Conservation (phyloP, 2,797 vertebrate genomes). For the Gorsachius magnificus region DNA sequence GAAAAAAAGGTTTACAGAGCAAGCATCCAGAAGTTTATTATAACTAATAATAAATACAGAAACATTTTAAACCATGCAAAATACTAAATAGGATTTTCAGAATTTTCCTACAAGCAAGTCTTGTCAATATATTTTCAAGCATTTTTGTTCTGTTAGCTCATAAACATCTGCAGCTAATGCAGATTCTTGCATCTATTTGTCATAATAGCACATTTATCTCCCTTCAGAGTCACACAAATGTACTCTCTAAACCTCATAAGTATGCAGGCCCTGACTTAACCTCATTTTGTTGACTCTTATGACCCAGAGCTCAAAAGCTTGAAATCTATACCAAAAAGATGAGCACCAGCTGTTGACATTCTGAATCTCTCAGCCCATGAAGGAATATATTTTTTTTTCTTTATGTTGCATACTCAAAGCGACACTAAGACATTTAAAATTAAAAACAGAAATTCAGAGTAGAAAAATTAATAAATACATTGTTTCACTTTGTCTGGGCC, state of each 20-base stretch:
- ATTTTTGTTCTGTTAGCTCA: not conserved
- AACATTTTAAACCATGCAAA: not conserved
- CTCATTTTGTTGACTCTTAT: slow-evolving; percentile 36
- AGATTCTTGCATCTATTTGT: slow-evolving; percentile 25
- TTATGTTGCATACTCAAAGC: not conserved
- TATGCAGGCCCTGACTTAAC: not conserved
- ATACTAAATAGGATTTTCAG: not conserved
- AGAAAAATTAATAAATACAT: slow-evolving; percentile 39
- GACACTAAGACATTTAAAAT: slow-evolving; percentile 18
- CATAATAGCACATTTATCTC: slow-evolving; percentile 18
- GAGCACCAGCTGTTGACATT: not conserved
- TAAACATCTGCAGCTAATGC: slow-evolving; percentile 25
- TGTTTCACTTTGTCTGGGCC: slow-evolving; percentile 10
- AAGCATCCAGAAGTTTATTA: not conserved
- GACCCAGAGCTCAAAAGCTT: slow-evolving; percentile 26
- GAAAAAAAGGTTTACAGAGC: not conserved
- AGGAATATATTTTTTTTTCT: not conserved
- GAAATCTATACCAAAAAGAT: slow-evolving; percentile 9
- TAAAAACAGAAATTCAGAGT: not conserved
- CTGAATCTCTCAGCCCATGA: not conserved
- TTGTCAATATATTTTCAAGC: not conserved
- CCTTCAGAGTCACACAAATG: not conserved
- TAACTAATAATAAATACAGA: not conserved
- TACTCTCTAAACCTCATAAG: slow-evolving; percentile 13
- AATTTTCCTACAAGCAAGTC: not conserved